Conservation (phyloP, 2,113 vertebrate species). For the Lycaon pictus region DNA sequence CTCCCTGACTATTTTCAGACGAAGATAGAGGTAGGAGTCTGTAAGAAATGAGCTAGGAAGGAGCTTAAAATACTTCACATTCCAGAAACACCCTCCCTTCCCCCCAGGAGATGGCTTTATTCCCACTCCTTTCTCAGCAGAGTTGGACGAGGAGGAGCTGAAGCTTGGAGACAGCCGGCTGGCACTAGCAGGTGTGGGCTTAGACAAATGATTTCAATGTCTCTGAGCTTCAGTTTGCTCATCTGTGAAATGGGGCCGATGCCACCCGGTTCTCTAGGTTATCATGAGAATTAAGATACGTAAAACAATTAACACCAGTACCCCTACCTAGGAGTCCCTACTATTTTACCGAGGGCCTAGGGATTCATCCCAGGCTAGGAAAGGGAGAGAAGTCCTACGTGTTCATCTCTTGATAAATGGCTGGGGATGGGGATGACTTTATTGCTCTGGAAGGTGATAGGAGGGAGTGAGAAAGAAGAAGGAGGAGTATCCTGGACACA, state of each 20-base stretch:
- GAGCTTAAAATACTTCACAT: constrained; percentile 82
- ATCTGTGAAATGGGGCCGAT: constrained; percentile 53
- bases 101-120: constrained; percentile 68
- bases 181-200: constrained; percentile 15
- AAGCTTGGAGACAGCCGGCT: constrained; percentile 33
- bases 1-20: constrained; percentile 76
- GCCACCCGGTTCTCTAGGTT: neutral
- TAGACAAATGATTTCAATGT: neutral
- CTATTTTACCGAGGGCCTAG: neutral
- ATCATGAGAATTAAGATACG: constrained; percentile 16
- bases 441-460: constrained; percentile 39
- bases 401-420: constrained; percentile 24
- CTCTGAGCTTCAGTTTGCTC: constrained; percentile 12
- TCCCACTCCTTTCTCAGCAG: constrained; percentile 65
- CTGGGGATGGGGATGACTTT: neutral
- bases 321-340: neutral
- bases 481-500: neutral
- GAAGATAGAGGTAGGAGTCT: constrained; percentile 77
- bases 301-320: neutral
- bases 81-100: constrained; percentile 79
- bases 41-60: constrained; percentile 73
- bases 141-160: constrained; percentile 51
- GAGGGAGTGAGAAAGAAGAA: neutral
- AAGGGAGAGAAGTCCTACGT: neutral
- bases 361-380: neutral